Evolutionary conservation across 2,797 vertebrate genomes (phyloP), one percentile per base, ranked within the genome.

Genomic region (Semaprochilodus insignis): DNA sequence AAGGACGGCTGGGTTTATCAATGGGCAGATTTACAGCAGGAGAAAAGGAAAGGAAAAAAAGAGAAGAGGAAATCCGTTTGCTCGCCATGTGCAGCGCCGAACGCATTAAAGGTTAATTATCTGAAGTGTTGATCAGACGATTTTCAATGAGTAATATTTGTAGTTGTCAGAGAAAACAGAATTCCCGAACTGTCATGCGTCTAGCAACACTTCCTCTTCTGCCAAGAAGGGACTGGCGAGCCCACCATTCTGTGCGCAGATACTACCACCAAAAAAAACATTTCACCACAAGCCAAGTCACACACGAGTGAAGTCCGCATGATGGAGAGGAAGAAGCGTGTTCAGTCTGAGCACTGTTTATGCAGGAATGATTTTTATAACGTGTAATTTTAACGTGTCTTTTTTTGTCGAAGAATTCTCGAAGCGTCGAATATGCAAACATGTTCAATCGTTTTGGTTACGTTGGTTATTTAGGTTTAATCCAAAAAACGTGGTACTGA

Each of bases 81-180:
- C 91, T 93, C 87, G 86, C 88, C 77, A 85, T 87, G 84, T 89
- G 90, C 92, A 89, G 89, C 85, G 88, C 85, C 83, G 82, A 70
- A 88, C 74, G 83, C 60, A 90, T 91, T 91, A 88, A 91, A 87
- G 89, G 84, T 91, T 95, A 92, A 95, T 94, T 93, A 95, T 92
- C 89, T 85, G 85, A 93, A 91, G 93, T 94, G 94, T 93, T 95
- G 92, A 93, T 94, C 93, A 91, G 94, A 88, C 90, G 90, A 84
- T 90, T 94, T 93, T 90, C 91, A 89, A 90, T 92, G 91, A 93
- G 92, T 93, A 95, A 92, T 93, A 93, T 94, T 94, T 93, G 90
- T 92, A 88, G 83, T 91, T 91, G 91, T 91, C 91, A 91, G 86
- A 90, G 91, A 93, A 90, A 91, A 93, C 93, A 94, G 91, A 90